Evolutionary conservation across 2,797 vertebrate genomes (phyloP).

Genomic region (Cuculus canorus): DNA sequence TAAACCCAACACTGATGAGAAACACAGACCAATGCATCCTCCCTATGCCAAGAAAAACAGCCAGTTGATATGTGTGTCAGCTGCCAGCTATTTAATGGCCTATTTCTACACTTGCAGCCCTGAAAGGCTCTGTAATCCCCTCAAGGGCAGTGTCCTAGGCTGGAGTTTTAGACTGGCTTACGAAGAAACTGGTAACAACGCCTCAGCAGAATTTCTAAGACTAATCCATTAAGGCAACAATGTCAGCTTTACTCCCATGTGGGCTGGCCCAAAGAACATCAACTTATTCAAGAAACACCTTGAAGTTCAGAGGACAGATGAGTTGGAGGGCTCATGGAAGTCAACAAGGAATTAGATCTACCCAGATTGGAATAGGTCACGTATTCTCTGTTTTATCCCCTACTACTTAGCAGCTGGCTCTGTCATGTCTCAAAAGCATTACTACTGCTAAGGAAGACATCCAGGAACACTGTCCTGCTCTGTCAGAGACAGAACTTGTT

Average conservation of each 20-base stretch:
- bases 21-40: neutral
- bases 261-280: neutral
- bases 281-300: neutral
- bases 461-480: neutral
- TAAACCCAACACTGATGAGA: neutral
- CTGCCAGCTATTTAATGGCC: neutral
- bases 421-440: neutral
- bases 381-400: neutral
- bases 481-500: neutral
- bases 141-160: neutral
- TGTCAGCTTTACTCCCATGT: neutral
- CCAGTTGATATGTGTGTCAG: neutral
- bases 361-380: neutral
- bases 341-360: neutral
- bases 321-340: neutral
- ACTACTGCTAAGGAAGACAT: neutral
- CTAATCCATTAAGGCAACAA: conserved; percentile 19
- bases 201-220: conserved; percentile 46
- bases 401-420: neutral
- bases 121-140: neutral
- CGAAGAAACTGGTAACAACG: neutral
- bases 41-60: neutral
- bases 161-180: conserved; percentile 48
- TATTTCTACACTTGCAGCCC: neutral
- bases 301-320: neutral